Conservation (phyloP, 1,140 invertebrate species). For the Sitodiplosis mosellana region DNA sequence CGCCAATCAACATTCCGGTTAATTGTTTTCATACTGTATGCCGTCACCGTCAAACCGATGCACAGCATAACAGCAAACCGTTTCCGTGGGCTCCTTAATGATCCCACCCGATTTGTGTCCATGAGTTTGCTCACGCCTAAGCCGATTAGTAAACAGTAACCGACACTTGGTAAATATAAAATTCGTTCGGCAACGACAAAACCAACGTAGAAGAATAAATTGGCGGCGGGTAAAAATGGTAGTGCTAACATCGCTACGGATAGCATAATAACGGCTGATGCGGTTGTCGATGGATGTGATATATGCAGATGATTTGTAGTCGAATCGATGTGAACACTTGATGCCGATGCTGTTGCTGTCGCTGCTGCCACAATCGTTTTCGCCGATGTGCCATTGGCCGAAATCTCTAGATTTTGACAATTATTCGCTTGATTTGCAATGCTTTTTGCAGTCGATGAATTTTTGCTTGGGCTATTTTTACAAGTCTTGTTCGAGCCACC, state of each 20-base stretch:
- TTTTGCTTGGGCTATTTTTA: too few species aligned
- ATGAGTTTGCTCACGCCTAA: conserved; percentile 42
- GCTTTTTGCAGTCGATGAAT: too few species aligned
- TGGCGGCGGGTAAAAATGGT: conserved; percentile 86
- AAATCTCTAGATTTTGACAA: background rate
- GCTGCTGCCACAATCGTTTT: conserved; percentile 7
- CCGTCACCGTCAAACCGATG: conserved; percentile 38
- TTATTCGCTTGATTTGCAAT: background rate
- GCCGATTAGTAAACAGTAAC: conserved; percentile 76
- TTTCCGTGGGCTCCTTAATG: conserved; percentile 23
- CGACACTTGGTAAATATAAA: conserved; percentile 88
- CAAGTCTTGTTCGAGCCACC: too few species aligned
- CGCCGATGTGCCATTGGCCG: conserved; percentile 5
- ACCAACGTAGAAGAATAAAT: conserved; percentile 88
- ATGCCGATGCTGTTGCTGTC: conserved; percentile 16
- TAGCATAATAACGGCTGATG: conserved; percentile 33
- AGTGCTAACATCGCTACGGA: conserved; percentile 62
- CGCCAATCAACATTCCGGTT: conserved; percentile 76
- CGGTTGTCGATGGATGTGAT: background rate
- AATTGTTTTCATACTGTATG: conserved; percentile 59
- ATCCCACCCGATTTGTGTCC: conserved; percentile 8
- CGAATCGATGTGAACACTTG: conserved; percentile 7
- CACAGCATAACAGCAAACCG: conserved; percentile 28
- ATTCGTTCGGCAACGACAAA: conserved; percentile 93
- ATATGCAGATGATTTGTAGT: too few species aligned